Evolutionary conservation across 2,113 vertebrate genomes (phyloP).

Genomic region (Indicator indicator): DNA sequence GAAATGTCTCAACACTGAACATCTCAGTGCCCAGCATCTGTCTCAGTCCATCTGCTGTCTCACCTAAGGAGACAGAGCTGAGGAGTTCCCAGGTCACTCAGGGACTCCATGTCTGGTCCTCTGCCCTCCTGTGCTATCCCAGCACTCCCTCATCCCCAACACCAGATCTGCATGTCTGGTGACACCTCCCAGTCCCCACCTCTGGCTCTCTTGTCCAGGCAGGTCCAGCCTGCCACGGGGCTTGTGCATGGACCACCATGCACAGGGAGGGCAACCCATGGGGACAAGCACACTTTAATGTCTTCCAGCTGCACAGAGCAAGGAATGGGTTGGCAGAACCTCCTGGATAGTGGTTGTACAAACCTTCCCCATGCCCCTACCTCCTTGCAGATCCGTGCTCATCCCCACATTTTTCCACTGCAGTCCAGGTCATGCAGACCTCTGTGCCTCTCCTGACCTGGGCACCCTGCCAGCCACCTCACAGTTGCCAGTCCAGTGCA

Average conservation of each 20-base stretch:
- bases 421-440: conserved; percentile 39
- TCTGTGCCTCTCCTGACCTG: neutral
- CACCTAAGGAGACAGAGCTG: neutral
- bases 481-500: fast-evolving
- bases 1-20: neutral
- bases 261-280: fast-evolving
- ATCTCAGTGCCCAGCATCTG: neutral
- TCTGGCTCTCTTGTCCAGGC: neutral
- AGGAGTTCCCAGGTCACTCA: too few relatives aligned
- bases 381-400: neutral
- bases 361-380: fast-evolving
- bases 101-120: too few relatives aligned
- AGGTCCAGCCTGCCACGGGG: neutral
- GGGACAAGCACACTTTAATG: neutral
- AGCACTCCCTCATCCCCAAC: neutral
- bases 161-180: neutral
- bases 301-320: neutral
- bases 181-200: neutral
- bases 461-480: neutral
- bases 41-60: too few relatives aligned
- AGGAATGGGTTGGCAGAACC: neutral
- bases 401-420: fast-evolving
- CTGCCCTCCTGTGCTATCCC: neutral
- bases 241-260: fast-evolving
- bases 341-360: neutral